Evolutionary conservation across 2,888 invertebrate genomes (phyloP), one percentile per base, ranked within the genome.

Genomic region (Stenoptilia bipunctidactyla): DNA sequence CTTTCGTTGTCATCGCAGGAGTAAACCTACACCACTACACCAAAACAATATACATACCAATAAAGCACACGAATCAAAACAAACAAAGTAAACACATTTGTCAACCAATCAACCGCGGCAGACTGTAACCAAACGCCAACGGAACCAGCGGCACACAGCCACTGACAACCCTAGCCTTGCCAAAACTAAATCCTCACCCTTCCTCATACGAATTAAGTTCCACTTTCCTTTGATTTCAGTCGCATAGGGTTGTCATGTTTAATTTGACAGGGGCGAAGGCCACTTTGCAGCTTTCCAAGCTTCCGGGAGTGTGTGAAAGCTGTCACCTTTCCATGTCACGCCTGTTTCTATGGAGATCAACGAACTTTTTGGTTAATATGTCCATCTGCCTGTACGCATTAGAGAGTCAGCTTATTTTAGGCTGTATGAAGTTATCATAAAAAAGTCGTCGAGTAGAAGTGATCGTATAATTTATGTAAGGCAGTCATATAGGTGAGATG

Each of bases 291-390:
- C 77, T 77, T 77, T 20, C 74, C 61, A 49, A 4, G 56, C 58
- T 72, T 79, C 76, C 77, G 75, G 69, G 54, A 52, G 59, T 66
- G 64, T 74, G 73, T 71, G 75, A 71, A 71, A 52, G 45, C 47
- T 66, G 70, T 66, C 74, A 74, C 76, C 73, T 76, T 73, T 69
- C 55, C 48, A 5, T 20, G 20, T 20, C 20, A 20, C 20, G 20
- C 20, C 44, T 45, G 61, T 66, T 61, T 52, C 69, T 65, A 71
- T 70, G 67, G 71, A 65, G 58, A 70, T 67, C 61, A 67, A 70
- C 66, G 65, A 51, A 58, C 53, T 51, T 56, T n/a, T n/a, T 47
- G 44, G 45, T 40, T 43, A 44, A 48, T 43, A 42, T 48, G 30
- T 12, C 30, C 30, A 30, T 30, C 30, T 30, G 30, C 30, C 9